Base-by-base conservation (phyloP, 2,888 invertebrate species). In the Fragum fragum region DNA sequence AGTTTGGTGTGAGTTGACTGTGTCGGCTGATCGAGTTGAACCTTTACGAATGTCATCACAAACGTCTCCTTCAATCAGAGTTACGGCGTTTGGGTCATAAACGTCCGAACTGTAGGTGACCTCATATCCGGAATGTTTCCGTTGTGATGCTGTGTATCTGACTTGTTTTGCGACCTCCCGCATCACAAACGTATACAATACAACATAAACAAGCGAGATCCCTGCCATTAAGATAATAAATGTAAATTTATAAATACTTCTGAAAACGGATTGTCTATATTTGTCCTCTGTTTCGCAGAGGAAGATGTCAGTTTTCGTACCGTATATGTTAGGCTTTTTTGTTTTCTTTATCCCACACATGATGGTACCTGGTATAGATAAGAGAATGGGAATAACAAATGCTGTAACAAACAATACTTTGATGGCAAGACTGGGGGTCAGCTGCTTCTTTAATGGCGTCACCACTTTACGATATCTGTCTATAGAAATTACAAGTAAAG, bases 381-480 rank as follows among this genome's bases (percentile, higher is more conserved):
- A 26, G 3, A 81, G 9, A 7, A 81, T 52, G 0, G 85, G 79
- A 39, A 81, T 42, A 7, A 77, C 14, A 36, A 81, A 76, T 0
- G 74, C 81, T 32, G 68, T 74, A 0, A 79, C 74, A 21, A 81
- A 73, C 26, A 85, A 55, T 26, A 81, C 32, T 36, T 69, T 74
- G 7, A 85, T 55, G 11, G 85, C 80, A 2, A 82, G 47, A 32
- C 63, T 52, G 0, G 85, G 82, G 7, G 68, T 52, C 28, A 85
- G 28, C 47, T 85, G 85, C 26, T 82, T 85, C 47, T 77, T 79
- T 9, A 85, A 59, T 5, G 85, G 85, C 47, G 77, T 74, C 21
- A 77, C 77, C 11, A 78, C 82, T 66, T 82, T 82, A 26, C 85
- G 53, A 28, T 71, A 85, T 55, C 85, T 63, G 73, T 85, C 85